These are phyloP conservation scores for Melanotaenia duboulayi DNA, from an alignment of 2,113 vertebrate genomes.

Conservation along the genomic window DNA sequence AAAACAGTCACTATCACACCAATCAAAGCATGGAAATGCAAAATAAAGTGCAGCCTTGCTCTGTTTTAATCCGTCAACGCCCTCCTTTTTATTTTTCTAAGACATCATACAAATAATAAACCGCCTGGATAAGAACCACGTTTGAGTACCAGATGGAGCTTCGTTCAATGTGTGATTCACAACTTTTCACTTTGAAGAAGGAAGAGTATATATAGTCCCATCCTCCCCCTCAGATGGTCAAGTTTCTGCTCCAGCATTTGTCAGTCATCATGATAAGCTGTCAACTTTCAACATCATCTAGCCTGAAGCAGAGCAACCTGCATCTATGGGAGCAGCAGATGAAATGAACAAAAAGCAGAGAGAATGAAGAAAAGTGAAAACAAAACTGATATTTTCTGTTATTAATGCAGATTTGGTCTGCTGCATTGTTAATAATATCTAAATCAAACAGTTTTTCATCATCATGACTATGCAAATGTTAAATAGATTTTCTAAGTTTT, in stretches of 20 bases:
- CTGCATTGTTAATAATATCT: not conserved
- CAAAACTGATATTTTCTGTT: not conserved
- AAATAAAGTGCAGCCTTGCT: not conserved
- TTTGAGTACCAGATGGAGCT: constrained; percentile 11
- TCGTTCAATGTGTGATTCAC: constrained; percentile 32
- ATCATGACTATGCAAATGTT: no score
- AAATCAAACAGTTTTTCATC: not conserved
- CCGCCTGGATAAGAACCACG: constrained; percentile 18
- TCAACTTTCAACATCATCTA: constrained; percentile 30
- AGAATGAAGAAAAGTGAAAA: not conserved
- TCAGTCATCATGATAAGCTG: constrained; percentile 69
- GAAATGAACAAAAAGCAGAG: not conserved
- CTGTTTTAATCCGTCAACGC: not conserved
- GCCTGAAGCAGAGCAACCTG: constrained; percentile 30
- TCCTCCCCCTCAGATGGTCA: constrained; percentile 58
- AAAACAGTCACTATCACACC: not conserved
- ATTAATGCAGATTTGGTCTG: not conserved
- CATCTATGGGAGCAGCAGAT: not conserved
- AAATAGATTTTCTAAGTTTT: no score
- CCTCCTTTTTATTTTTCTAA: not conserved
- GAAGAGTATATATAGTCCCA: constrained; percentile 45
- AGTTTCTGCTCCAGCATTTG: constrained; percentile 44
- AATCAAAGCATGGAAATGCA: constrained; percentile 21
- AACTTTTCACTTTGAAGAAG: constrained; percentile 56
- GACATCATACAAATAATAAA: constrained; percentile 28